Base-by-base conservation (phyloP, 2,888 invertebrate genomes). In the Suillia variegata region DNA sequence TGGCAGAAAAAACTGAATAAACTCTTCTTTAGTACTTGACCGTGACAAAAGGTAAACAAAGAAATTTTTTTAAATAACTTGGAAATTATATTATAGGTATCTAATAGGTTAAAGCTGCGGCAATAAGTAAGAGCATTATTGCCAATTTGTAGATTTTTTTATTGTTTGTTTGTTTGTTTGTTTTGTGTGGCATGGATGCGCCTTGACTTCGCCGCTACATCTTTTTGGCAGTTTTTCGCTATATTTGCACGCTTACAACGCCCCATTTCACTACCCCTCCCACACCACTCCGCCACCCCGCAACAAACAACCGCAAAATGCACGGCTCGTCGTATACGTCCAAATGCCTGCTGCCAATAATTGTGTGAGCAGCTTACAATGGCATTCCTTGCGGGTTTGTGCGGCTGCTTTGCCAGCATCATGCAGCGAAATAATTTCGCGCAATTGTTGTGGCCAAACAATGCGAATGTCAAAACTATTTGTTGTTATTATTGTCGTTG, bases 291-390 rank as follows among this genome's bases (percentile, higher is more conserved):
- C 18, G 17, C 20, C 13, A 21, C 47, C 15, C n/a, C 33, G 53
- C 48, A 47, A 12, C 3, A 17, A 1, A 38, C 38, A 20, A 22
- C 1, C 24, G 5, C 20, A 24, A n/a, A 49, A n/a, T 22, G 20
- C 48, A 20, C 18, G 3, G 15, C 38, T n/a, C 31, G 13, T n/a
- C 38, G 38, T n/a, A n/a, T 8, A 8, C 38, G 38, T n/a, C 15
- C 12, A 6, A 38, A 13, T 31, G 38, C n/a, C 18, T 48, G 48
- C 53, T 53, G 53, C 54, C 58, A 47, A 58, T 58, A 58, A 58
- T 58, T 58, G 53, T 58, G 58, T 18, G 58, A 53, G n/a, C n/a
- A n/a, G n/a, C n/a, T 49, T 58, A 58, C 58, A 58, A 58, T 50
- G 48, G 58, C 58, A 58, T 58, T 48, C 58, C 58, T 12, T 17